A percentile compares a stretch with the other conserved stretches of the same genome.
These are phyloP conservation scores for Chaenodraco wilsoni DNA, from an alignment of 2,797 vertebrate species.

Conservation along the genomic window DNA sequence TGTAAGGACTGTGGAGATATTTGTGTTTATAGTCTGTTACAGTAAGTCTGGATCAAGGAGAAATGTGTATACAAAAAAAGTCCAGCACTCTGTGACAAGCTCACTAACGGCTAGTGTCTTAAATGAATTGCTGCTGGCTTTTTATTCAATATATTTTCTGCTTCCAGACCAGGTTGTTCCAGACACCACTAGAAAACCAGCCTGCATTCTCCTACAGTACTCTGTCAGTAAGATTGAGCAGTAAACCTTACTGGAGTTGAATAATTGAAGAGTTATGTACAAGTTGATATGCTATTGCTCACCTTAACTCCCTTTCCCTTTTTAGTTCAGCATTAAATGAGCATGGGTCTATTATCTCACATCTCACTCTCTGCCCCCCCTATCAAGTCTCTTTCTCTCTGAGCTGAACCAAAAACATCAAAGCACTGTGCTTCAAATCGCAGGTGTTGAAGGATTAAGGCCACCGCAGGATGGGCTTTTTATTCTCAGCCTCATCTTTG, in stretches of 20 bases:
- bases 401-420: slow-evolving; percentile 75
- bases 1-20: slow-evolving; percentile 6
- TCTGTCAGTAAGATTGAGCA: slow-evolving; percentile 48
- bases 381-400: slow-evolving; percentile 63
- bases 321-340: slow-evolving; percentile 52
- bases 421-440: slow-evolving; percentile 79
- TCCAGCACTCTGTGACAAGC: slow-evolving; percentile 20
- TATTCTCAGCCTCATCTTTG: slow-evolving; percentile 76
- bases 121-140: slow-evolving; percentile 42
- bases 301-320: slow-evolving; percentile 48
- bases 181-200: slow-evolving; percentile 39
- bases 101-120: slow-evolving; percentile 20
- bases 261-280: slow-evolving; percentile 25
- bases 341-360: slow-evolving; percentile 37
- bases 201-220: slow-evolving; percentile 41
- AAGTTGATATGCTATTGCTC: slow-evolving; percentile 35
- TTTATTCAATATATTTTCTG: slow-evolving; percentile 37
- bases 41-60: neutral
- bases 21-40: slow-evolving; percentile 4
- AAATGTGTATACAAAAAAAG: slow-evolving; percentile 20
- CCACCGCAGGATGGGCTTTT: slow-evolving; percentile 76
- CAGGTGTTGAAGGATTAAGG: slow-evolving; percentile 86
- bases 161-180: slow-evolving; percentile 31
- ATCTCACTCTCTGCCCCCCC: slow-evolving; percentile 19
- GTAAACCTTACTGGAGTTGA: slow-evolving; percentile 38